Conservation (phyloP, 2,113 vertebrate genomes). For the Ageneiosus marmoratus region DNA sequence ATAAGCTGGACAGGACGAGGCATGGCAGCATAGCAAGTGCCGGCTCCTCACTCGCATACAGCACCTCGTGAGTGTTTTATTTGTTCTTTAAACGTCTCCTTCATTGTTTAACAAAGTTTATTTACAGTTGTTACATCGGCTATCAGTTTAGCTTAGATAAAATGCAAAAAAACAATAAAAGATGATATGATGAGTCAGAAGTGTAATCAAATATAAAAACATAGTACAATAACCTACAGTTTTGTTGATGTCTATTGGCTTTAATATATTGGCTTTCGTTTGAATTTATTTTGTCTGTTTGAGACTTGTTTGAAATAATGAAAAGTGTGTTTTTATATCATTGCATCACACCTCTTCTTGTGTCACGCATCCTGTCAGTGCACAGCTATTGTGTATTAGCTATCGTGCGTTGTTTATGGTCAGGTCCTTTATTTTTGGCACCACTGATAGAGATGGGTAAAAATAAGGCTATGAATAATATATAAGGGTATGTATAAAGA, state of each 20-base stretch:
- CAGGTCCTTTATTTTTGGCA: neutral
- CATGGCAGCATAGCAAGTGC: slow-evolving; percentile 30
- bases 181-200: neutral
- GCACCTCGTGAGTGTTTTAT: slow-evolving; percentile 61
- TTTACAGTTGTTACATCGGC: neutral
- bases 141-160: neutral
- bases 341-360: neutral
- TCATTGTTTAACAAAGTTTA: neutral
- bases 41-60: slow-evolving; percentile 45
- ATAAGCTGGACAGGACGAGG: slow-evolving; percentile 47
- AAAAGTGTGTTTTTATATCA: no score
- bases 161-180: neutral
- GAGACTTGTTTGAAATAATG: no score
- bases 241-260: neutral
- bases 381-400: neutral
- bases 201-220: neutral
- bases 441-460: neutral
- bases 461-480: neutral
- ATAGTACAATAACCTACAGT: neutral
- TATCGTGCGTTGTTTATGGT: neutral
- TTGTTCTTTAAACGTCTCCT: neutral
- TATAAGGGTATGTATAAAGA: neutral
- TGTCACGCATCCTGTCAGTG: neutral
- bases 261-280: neutral
- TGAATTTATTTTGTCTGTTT: neutral